Base-by-base conservation (phyloP, 2,888 invertebrate species). In the Drosophila greeni region DNA sequence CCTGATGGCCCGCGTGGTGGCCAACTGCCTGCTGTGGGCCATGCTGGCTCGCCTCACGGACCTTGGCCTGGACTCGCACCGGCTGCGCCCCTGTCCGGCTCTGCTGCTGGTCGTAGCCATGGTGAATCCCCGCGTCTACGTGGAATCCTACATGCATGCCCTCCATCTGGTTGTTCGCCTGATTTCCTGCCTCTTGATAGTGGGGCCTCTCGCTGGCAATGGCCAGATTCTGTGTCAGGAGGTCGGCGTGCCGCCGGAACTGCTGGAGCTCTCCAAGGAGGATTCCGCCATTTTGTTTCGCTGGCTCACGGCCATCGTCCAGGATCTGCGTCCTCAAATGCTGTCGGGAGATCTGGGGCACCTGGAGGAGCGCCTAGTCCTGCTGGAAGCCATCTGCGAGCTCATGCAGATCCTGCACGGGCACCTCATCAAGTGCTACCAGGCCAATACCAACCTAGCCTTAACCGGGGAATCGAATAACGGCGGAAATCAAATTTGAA, bases 1-100 rank as follows among this genome's bases (percentile, higher is more conserved):
- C 37, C 64, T 71, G 5, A 82, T 76, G 76, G 76, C 74, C 5
- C 76, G 80, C 16, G 51, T 76, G 23, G 66, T 76, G 6, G 48
- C 62, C 53, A 76, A 9, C 33, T 82, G 76, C 8, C 39, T 76
- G 45, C 60, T 76, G 0, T 76, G 76, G 80, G 61, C 83, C 16
- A 70, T 76, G 53, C 37, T 76, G 24, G 70, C 67, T 6, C 57
- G 60, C 9, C 56, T 76, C 11, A 65, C 77, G 1, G 74, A 82
- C 12, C 29, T 76, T 42, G 65, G 70, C 7, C 60, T 73, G 31
- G 39, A 66, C 8, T 14, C 52, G 2, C 40, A 76, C 36, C 58
- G 76, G 0, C 12, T 79, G 49, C 82, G 70, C 2, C 47, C 74
- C 24, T 67, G 62, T 29, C n/a, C 53, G 0, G 70, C 80, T 0